Conservation (phyloP, 2,113 vertebrate genomes). For the Pogona vitticeps region DNA sequence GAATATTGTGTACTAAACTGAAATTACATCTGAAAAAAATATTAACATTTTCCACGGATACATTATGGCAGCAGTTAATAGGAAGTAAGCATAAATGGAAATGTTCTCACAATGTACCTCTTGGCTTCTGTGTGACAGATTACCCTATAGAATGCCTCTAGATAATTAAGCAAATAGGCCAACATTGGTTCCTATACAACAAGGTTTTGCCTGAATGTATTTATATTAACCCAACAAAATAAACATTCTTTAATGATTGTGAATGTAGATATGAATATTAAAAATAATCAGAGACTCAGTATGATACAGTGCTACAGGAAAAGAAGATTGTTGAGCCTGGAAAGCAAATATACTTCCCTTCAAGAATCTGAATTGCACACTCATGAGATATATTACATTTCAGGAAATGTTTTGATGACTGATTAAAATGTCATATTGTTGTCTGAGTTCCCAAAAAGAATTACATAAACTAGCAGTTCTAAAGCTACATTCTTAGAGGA, state of each 20-base stretch:
- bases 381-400: not conserved
- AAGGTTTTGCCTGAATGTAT: constrained; percentile 24
- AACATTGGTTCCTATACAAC: constrained; percentile 29
- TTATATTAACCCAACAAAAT: constrained; percentile 10
- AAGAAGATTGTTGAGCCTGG: not conserved
- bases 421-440: not conserved
- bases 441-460: not conserved
- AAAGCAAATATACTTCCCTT: not conserved
- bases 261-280: constrained; percentile 3
- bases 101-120: constrained; percentile 39
- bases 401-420: not conserved
- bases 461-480: not conserved
- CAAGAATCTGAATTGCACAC: not conserved
- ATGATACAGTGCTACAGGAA: not conserved
- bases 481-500: not conserved
- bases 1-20: constrained; percentile 43
- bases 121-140: constrained; percentile 40
- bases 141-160: constrained; percentile 25
- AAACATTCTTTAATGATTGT: not conserved
- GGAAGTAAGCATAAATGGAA: constrained; percentile 46
- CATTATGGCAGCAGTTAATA: constrained; percentile 62
- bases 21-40: constrained; percentile 43
- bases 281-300: not conserved
- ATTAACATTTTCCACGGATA: constrained; percentile 54
- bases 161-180: constrained; percentile 44